phyloP scores from a whole-genome alignment of 2,888 invertebrate species.

The Heliconius charithonia region DNA sequence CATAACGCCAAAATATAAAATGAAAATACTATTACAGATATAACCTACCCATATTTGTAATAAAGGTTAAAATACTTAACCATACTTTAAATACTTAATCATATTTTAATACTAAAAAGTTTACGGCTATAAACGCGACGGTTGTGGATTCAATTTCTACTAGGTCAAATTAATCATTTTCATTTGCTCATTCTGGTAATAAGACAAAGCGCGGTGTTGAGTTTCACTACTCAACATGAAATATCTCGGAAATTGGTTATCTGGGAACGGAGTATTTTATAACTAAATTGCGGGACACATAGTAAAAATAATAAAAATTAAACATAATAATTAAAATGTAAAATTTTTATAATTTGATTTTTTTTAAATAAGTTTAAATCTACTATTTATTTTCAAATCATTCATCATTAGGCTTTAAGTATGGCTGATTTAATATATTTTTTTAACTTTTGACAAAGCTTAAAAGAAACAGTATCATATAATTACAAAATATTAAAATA shows the following conservation, averaged over 20 bases:
- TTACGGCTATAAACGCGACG: not conserved
- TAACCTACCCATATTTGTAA: not conserved
- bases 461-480: too few relatives aligned
- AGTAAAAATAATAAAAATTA: too few relatives aligned
- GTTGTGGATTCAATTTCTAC: not conserved
- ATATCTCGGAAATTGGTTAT: not conserved
- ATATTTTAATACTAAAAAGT: not conserved
- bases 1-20: constrained; percentile 14
- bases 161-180: not conserved
- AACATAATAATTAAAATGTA: too few relatives aligned
- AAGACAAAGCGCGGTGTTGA: not conserved
- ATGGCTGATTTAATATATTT: too few relatives aligned
- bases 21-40: not conserved
- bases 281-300: not conserved
- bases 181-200: not conserved
- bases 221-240: not conserved
- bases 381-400: too few relatives aligned
- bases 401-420: too few relatives aligned
- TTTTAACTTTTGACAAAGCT: too few relatives aligned
- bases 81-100: too few relatives aligned
- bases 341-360: too few relatives aligned
- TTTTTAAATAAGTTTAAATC: too few relatives aligned
- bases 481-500: not conserved
- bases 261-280: too few relatives aligned
- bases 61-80: not conserved